phyloP scores from a whole-genome alignment of 2,113 vertebrate species.

The Regulus satrapa region DNA sequence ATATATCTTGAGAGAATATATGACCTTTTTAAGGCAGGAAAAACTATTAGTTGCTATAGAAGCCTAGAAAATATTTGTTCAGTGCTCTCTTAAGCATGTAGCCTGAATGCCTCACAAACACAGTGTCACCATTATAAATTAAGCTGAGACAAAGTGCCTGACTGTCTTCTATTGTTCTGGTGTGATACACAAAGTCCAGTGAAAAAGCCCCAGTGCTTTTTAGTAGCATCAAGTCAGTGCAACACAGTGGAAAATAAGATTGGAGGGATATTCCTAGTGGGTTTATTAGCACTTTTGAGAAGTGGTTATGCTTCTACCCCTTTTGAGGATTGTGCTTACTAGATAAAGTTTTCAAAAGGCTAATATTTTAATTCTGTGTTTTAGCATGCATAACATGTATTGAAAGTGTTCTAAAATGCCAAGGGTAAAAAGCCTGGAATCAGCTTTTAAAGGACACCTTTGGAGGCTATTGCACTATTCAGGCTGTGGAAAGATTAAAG shows the following conservation, averaged over 20 bases:
- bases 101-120: neutral
- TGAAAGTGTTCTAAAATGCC: neutral
- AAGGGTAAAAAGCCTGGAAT: neutral
- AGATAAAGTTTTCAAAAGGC: neutral
- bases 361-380: neutral
- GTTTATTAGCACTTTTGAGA: neutral
- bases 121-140: constrained; percentile 17
- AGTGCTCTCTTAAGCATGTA: constrained; percentile 18
- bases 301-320: neutral
- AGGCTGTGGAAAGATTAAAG: neutral
- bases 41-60: constrained; percentile 50
- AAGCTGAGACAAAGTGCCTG: neutral
- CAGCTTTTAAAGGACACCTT: neutral
- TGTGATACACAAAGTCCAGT: neutral
- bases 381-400: neutral
- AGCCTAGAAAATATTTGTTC: constrained; percentile 58
- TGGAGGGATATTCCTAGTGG: neutral
- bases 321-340: neutral
- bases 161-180: neutral
- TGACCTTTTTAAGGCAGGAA: constrained; percentile 10
- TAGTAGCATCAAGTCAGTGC: neutral
- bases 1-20: neutral
- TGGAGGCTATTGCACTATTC: neutral
- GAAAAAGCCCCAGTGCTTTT: neutral
- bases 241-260: neutral